phyloP scores from a whole-genome alignment of 2,888 invertebrate species.

The Lomographa bimaculata region DNA sequence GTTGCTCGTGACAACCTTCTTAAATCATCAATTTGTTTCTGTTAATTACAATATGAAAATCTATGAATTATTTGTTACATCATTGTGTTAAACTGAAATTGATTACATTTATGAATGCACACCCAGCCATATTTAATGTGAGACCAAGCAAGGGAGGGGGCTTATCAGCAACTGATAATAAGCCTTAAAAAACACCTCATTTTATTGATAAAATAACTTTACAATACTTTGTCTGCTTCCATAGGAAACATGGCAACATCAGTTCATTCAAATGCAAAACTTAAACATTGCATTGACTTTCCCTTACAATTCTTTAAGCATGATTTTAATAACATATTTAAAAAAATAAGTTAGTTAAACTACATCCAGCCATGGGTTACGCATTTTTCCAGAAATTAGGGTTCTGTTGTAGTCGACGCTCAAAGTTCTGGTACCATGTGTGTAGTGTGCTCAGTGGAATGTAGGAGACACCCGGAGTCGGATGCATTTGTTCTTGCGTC shows the following conservation, averaged over 20 bases:
- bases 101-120: no score
- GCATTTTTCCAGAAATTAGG: conserved; percentile 95
- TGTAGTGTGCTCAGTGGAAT: conserved; percentile 95
- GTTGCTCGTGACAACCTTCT: no score
- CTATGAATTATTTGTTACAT: no score
- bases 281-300: conserved; percentile 2
- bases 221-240: not conserved
- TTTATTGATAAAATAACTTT: no score
- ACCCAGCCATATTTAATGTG: no score
- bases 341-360: conserved; percentile 3
- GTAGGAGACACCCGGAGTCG: conserved; percentile 91
- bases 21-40: no score
- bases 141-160: no score
- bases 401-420: conserved; percentile 93
- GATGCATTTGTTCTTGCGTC: conserved; percentile 90
- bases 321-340: conserved; percentile 8
- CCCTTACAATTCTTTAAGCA: conserved; percentile 14
- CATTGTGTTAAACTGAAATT: no score
- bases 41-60: no score
- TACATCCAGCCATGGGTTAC: conserved; percentile 18
- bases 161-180: no score
- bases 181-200: no score
- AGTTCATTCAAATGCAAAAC: no score
- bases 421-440: conserved; percentile 97
- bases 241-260: conserved; percentile 3